Evolutionary conservation across 2,113 vertebrate genomes (phyloP), one percentile per base, ranked within the genome.

Genomic region (Hydrochoerus hydrochaeris): DNA sequence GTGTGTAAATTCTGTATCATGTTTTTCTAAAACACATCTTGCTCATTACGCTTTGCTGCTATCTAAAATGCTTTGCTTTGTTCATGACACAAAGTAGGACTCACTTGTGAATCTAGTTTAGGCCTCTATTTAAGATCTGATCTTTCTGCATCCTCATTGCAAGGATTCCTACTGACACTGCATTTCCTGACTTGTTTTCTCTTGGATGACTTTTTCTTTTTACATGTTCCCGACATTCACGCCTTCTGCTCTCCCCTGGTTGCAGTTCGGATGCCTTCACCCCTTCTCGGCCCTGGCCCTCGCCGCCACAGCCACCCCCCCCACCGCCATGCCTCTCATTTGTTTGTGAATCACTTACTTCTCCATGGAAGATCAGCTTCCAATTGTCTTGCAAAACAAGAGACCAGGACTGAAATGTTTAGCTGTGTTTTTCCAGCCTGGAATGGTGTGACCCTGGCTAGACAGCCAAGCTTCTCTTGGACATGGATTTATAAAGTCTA

Each of bases 81-180:
- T 93, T 80, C 46, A 63, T 89, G 81, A 35, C 60, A 75, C 60
- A 35, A 85, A 85, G 5, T 65, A 28, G 30, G 67, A 94, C 77
- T 78, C 67, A 44, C 82, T 69, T 91, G 35, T 73, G 75, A 95
- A 84, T 75, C 41, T 89, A 35, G 35, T 88, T 60, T 54, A 90
- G 52, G 13, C 8, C 35, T 69, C 35, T 24, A 5, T 78, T 77
- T 77, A 78, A 1, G 3, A 73, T 73, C 13, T 88, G 85, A 38
- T 2, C 3, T 32, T 78, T 90, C 84, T 28, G 16, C 38, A 73
- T 87, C 95, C 38, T 38, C 44, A 28, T 35, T 54, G 44, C 67
- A 71, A 57, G 65, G 82, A 83, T 44, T 83, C 78, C 54, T 26
- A 44, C 8, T 67, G 8, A 26, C 22, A 30, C 11, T 32, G 28